Evolutionary conservation across 2,888 invertebrate species (phyloP).

Genomic region (Idaea aversata): DNA sequence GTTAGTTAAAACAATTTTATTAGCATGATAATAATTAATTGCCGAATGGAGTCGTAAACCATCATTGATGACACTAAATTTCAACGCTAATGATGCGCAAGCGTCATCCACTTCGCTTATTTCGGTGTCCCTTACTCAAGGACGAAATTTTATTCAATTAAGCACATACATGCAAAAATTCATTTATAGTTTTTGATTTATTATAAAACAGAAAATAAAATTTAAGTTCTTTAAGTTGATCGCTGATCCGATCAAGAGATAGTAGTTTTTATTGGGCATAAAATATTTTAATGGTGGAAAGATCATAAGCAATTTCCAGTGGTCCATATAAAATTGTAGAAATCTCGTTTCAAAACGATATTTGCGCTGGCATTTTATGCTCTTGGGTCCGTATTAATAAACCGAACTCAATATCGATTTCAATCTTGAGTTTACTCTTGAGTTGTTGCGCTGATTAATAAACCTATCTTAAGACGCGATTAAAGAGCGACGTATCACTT

Average conservation of each 20-base stretch:
- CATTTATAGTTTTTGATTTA: neutral
- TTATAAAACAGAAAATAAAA: neutral
- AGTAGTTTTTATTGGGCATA: constrained; percentile 3
- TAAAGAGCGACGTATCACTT: too few relatives aligned
- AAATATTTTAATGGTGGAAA: constrained; percentile 2
- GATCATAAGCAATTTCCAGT: neutral
- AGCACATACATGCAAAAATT: neutral
- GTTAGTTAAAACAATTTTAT: constrained; percentile 59
- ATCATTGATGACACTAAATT: constrained; percentile 35
- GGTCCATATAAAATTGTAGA: neutral
- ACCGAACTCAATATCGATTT: too few relatives aligned
- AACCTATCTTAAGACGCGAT: too few relatives aligned
- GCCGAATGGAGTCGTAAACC: constrained; percentile 48
- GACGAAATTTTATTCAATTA: neutral
- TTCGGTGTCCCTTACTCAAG: neutral
- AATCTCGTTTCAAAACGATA: neutral
- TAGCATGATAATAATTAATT: constrained; percentile 70
- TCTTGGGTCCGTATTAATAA: too few relatives aligned
- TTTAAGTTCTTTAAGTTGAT: neutral
- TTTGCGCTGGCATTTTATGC: constrained; percentile 14
- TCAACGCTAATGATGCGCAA: constrained; percentile 11
- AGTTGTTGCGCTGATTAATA: too few relatives aligned
- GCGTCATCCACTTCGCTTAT: neutral
- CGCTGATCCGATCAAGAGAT: constrained; percentile 20
- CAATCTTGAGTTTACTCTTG: too few relatives aligned